phyloP scores from a whole-genome alignment of 2,888 invertebrate genomes.

The Cyclophora albipunctata region DNA sequence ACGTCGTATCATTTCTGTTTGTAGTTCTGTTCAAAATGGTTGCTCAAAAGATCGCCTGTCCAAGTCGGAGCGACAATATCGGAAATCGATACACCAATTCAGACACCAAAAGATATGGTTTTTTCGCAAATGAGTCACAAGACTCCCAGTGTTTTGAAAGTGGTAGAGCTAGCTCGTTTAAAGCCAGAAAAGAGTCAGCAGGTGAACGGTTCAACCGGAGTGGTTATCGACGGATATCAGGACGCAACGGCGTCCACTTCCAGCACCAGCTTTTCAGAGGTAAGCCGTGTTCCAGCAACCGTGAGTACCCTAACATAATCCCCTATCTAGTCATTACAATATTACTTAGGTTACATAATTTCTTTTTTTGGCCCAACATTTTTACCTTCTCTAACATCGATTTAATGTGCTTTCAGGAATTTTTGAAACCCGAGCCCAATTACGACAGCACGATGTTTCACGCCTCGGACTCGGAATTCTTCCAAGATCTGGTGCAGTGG shows the following conservation, averaged over 20 bases:
- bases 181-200: slow-evolving; percentile 61
- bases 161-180: slow-evolving; percentile 71
- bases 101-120: slow-evolving; percentile 72
- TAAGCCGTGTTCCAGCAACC: slow-evolving; percentile 42
- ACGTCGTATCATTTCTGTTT: slow-evolving; percentile 75
- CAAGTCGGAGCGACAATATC: slow-evolving; percentile 71
- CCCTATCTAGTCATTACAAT: slow-evolving; percentile 28
- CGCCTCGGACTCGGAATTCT: slow-evolving; percentile 79
- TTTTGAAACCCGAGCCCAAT: slow-evolving; percentile 62
- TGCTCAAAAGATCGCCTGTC: slow-evolving; percentile 72
- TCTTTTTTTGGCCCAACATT: slow-evolving; percentile 20
- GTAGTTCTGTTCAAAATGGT: slow-evolving; percentile 76
- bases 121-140: slow-evolving; percentile 72
- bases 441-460: slow-evolving; percentile 63
- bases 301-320: slow-evolving; percentile 51
- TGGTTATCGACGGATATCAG: slow-evolving; percentile 51
- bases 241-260: slow-evolving; percentile 38
- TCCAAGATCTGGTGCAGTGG: slow-evolving; percentile 80
- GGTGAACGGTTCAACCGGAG: slow-evolving; percentile 55
- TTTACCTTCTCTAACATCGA: slow-evolving; percentile 33
- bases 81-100: slow-evolving; percentile 58
- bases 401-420: slow-evolving; percentile 54
- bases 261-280: slow-evolving; percentile 60
- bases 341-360: slow-evolving; percentile 44
- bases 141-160: slow-evolving; percentile 69